Percentiles rank a stretch among this genome's conserved stretches.
Conservation (phyloP, 2,113 vertebrate genomes). For the Nesoenas mayeri region DNA sequence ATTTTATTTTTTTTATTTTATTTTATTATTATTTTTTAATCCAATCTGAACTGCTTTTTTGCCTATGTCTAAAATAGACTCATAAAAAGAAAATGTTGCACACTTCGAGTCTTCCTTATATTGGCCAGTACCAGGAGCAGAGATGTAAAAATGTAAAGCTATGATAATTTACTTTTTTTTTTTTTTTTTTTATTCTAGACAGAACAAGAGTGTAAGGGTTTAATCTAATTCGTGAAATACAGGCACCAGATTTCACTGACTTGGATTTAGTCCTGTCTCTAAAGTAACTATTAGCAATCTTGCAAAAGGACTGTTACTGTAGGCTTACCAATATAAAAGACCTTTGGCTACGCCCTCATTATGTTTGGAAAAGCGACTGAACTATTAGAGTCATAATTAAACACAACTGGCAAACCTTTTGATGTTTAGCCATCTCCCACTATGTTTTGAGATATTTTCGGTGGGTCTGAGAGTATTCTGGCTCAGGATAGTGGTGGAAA, state of each 20-base stretch:
- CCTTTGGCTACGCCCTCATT: neutral
- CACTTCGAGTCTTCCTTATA: neutral
- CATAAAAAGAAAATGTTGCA: neutral
- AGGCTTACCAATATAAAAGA: neutral
- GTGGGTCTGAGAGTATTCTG: neutral
- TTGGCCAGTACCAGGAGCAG: neutral
- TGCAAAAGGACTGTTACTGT: neutral
- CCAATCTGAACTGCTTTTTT: neutral
- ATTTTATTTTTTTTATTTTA: neutral
- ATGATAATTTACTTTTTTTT: neutral
- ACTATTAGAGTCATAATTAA: slow-evolving; percentile 18
- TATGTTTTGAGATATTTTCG: neutral
- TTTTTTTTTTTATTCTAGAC: neutral
- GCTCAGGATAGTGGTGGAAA: neutral
- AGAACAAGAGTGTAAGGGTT: neutral
- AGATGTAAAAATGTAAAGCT: neutral
- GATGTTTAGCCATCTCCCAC: neutral
- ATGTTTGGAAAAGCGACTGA: slow-evolving; percentile 8
- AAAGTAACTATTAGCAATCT: slow-evolving; percentile 19
- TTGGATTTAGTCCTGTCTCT: slow-evolving; percentile 1
- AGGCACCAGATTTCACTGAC: neutral
- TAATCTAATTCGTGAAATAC: neutral
- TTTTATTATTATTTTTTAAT: neutral
- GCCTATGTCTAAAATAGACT: neutral
- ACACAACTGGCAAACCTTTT: slow-evolving; percentile 5